phyloP scores from a whole-genome alignment of 2,113 vertebrate species.

The Xiphophorus couchianus region DNA sequence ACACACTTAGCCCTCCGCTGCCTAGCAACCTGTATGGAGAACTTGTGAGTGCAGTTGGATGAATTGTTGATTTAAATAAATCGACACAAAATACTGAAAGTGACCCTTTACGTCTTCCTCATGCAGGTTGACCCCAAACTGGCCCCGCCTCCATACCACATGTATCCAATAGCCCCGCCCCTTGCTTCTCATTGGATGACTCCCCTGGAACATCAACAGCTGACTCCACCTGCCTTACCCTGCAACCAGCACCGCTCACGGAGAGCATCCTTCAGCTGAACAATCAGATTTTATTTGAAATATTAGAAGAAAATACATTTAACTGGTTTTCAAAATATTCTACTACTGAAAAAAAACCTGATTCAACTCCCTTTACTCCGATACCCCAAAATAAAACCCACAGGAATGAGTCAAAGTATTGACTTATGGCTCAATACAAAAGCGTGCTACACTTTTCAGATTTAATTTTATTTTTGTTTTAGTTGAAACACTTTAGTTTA shows the following conservation, averaged over 20 bases:
- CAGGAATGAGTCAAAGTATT: not conserved
- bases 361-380: too few species aligned
- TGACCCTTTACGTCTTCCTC: conserved; percentile 11
- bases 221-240: not conserved
- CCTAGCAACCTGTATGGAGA: not conserved
- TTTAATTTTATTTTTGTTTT: too few species aligned
- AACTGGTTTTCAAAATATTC: too few species aligned
- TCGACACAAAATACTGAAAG: not conserved
- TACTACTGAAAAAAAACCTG: too few species aligned
- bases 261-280: not conserved
- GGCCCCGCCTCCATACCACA: conserved; percentile 42
- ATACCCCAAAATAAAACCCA: too few species aligned
- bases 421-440: not conserved
- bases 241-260: not conserved
- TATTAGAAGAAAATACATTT: too few species aligned
- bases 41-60: too few species aligned
- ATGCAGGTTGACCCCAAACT: conserved; percentile 66
- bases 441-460: too few species aligned
- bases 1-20: not conserved
- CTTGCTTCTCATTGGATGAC: conserved; percentile 28
- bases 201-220: not conserved
- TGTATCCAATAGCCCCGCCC: conserved; percentile 45
- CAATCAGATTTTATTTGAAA: too few species aligned
- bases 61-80: not conserved
- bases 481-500: too few species aligned